Percentiles rank a stretch among this genome's conserved stretches.
Conservation (phyloP, 2,113 vertebrate genomes). For the Nanorana parkeri region DNA sequence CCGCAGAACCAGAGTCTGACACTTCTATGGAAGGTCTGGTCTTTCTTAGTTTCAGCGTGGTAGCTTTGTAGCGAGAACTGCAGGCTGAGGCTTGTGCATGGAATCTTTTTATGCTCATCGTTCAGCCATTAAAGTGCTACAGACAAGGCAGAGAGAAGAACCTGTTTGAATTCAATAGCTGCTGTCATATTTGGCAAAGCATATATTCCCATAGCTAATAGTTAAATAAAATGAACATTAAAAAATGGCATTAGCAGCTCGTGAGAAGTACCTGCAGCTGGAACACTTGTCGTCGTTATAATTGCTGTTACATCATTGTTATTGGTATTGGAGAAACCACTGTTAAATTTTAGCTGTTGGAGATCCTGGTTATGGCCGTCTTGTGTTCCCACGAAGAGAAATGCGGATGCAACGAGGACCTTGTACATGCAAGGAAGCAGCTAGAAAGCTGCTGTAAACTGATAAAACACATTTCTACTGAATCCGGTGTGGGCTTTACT, state of each 20-base stretch:
- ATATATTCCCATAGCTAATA: background rate
- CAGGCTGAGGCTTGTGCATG: slow-evolving; percentile 18
- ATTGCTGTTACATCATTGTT: background rate
- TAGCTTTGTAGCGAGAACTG: background rate
- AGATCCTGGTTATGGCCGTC: background rate
- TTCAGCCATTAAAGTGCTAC: slow-evolving; percentile 8
- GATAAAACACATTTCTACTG: slow-evolving; percentile 18
- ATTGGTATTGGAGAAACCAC: background rate
- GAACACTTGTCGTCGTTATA: background rate
- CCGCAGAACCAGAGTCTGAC: slow-evolving; percentile 7
- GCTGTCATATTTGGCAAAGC: background rate
- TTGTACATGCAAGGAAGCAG: too few species aligned
- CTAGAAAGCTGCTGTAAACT: background rate
- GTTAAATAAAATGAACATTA: background rate
- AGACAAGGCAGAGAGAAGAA: background rate
- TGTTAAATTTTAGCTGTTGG: background rate
- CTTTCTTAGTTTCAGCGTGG: background rate
- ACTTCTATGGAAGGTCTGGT: slow-evolving; percentile 17
- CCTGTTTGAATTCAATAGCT: slow-evolving; percentile 15
- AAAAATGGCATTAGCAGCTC: too few species aligned
- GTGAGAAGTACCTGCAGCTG: background rate
- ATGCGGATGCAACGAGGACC: background rate
- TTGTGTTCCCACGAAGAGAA: background rate
- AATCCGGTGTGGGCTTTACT: background rate
- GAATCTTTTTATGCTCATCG: background rate